Evolutionary conservation across 92 coral and sea anemone species (phyloP).

Genomic region (Plumapathes pennacea): DNA sequence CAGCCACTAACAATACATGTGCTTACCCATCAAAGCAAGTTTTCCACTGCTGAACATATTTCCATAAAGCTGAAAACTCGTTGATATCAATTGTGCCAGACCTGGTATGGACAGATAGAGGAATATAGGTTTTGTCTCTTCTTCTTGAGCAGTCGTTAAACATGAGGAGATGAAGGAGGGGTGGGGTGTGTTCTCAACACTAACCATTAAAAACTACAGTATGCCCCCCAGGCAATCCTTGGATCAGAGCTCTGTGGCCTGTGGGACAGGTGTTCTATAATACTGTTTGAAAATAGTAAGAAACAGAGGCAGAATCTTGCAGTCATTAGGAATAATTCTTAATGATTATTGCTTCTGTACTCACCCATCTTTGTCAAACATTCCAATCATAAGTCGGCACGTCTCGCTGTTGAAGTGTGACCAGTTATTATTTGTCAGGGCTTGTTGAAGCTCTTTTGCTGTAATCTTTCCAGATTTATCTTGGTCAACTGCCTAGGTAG

Average conservation of each 20-base stretch:
- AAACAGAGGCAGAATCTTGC: no score
- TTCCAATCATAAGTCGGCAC: conserved; percentile 96
- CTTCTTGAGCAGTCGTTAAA: neutral
- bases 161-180: neutral
- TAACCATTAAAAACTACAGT: no score
- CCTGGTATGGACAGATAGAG: conserved; percentile 25
- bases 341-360: no score
- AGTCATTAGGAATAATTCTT: no score
- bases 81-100: conserved; percentile 97
- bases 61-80: conserved; percentile 95
- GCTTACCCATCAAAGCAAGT: conserved; percentile 90
- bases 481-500: conserved; percentile 88
- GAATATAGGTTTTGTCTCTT: neutral
- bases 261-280: no score
- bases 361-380: conserved; percentile 99
- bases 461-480: conserved; percentile 92
- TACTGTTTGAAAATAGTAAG: no score
- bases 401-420: conserved; percentile 94
- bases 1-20: neutral
- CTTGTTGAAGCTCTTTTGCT: conserved; percentile 81
- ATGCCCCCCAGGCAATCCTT: no score
- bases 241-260: no score
- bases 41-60: conserved; percentile 96
- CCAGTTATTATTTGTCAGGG: conserved; percentile 91
- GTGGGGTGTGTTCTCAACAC: neutral